Conservation (phyloP, 2,113 vertebrate species). For the Tamias sibiricus region DNA sequence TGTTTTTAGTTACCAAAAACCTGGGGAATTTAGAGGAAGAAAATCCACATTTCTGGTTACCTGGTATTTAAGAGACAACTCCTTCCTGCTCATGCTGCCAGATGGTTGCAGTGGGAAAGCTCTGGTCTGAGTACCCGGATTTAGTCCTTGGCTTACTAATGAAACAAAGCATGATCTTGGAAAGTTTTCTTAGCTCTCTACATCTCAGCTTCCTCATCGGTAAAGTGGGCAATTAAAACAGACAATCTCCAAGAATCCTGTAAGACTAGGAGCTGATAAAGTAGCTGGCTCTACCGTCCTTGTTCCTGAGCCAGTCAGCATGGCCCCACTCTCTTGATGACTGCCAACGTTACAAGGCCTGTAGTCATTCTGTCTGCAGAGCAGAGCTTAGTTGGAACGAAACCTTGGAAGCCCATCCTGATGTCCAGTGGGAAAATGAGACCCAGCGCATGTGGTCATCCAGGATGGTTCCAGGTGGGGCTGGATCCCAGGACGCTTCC, state of each 20-base stretch:
- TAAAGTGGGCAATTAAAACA: background rate
- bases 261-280: background rate
- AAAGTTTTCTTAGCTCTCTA: background rate
- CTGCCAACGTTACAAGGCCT: background rate
- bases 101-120: background rate
- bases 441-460: background rate
- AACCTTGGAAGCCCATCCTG: background rate
- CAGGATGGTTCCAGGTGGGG: background rate
- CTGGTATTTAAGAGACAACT: conserved; percentile 1
- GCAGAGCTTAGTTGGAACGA: background rate
- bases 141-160: background rate
- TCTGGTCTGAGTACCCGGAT: background rate
- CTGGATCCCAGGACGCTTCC: background rate
- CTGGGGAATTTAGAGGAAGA: background rate
- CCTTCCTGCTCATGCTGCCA: background rate
- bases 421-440: background rate
- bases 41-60: background rate
- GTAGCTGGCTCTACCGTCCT: background rate
- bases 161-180: background rate
- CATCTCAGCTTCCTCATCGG: background rate
- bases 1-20: background rate
- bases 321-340: background rate
- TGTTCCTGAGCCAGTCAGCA: background rate
- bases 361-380: background rate
- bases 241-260: background rate